Base-by-base conservation (phyloP, 1,140 invertebrate genomes). In the Aphidius gifuensis region DNA sequence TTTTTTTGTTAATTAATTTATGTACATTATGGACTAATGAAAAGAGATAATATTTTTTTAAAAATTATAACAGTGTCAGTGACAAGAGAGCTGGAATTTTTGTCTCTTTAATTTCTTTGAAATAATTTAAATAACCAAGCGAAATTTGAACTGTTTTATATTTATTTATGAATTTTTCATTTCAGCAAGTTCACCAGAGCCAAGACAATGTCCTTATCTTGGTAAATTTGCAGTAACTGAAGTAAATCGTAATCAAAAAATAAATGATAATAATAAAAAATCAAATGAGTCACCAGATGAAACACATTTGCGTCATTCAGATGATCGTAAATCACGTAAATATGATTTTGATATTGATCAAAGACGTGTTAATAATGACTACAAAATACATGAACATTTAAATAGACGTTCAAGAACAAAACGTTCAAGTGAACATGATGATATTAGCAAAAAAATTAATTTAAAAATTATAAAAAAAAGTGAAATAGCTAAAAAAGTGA, bases 141-240 rank as follows among this genome's bases (percentile, higher is more conserved):
- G n/a, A n/a, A n/a, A n/a, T n/a, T n/a, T n/a, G n/a, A n/a, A n/a
- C n/a, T n/a, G n/a, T n/a, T n/a, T n/a, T n/a, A n/a, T n/a, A n/a
- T n/a, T n/a, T n/a, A n/a, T n/a, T n/a, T n/a, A n/a, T n/a, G n/a
- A n/a, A n/a, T n/a, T n/a, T n/a, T n/a, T n/a, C 72, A 69, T 86
- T 85, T 5, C 82, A 90, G 88, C 88, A 7, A 87, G 86, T 21
- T 82, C 83, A 5, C 83, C 87, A 46, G 84, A 85, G 57, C 84
- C 85, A 6, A 79, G 84, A 62, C 82, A 85, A 43, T 90, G 89
- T 74, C 89, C 89, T 0, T 86, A 89, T 69, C 75, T 87, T 66
- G 88, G 88, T 0, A 84, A 88, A 66, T 90, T 88, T 76, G 83
- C 83, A 11, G 85, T 90, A 16, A 84, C 85, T 23, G 85, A 77